Evolutionary conservation across 2,888 invertebrate species (phyloP), one percentile per base, ranked within the genome.

Genomic region (Drosophila planitibia): DNA sequence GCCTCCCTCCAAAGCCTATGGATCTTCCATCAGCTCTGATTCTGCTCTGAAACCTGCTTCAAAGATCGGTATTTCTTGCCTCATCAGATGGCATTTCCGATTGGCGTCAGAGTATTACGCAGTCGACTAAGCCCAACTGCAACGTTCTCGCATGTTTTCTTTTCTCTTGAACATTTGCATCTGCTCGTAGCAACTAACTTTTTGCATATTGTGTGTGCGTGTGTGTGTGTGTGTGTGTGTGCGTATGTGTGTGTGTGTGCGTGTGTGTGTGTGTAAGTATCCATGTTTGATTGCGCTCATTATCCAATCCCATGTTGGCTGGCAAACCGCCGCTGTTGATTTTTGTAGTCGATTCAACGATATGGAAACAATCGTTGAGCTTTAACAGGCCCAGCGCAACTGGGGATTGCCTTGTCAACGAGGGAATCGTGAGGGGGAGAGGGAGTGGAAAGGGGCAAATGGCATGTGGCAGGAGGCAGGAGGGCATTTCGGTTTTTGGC

Each of bases 281-380:
- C 25, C 47, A 25, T 47, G 47, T 47, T 57, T 60, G 62, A 74
- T 47, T 63, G 62, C 47, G 55, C 66, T 73, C 63, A 74, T 73
- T 76, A 68, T 33, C 68, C 61, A 74, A 79, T 68, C 75, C 57
- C 60, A 35, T 57, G 60, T 60, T 35, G 59, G 68, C 66, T 78
- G 66, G 22, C 35, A 60, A 52, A 37, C 47, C 67, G 57, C 30
- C 54, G 81, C 55, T 78, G 84, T 59, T 78, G 69, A 84, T 82
- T 82, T 79, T 68, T 80, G 51, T 62, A 63, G 73, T 85, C 73
- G 69, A 82, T 55, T 79, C 72, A 89, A 72, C 88, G 84, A 87
- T 79, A 85, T 87, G 88, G 88, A 85, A 85, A 82, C 84, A 83
- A 89, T 83, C 79, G 85, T 64, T 68, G 79, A 72, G 76, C 79